Evolutionary conservation across 2,113 vertebrate genomes (phyloP).

Genomic region (Diglossa brunneiventris): DNA sequence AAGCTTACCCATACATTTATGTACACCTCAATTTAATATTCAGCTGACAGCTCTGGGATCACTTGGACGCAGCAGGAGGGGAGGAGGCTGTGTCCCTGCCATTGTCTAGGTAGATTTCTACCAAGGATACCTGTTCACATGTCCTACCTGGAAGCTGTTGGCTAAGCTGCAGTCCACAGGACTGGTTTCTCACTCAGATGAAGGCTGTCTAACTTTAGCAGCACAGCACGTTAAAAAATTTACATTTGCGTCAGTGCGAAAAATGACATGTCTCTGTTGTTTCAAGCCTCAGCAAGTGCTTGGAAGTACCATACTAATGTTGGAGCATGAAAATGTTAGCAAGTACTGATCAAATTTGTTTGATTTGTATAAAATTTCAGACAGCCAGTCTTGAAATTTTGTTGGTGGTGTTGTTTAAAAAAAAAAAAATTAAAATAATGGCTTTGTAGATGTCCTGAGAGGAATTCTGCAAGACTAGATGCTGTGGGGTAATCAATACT

Average conservation of each 20-base stretch:
- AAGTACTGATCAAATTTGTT: background rate
- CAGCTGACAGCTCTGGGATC: background rate
- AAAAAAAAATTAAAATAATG: background rate
- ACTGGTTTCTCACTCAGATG: background rate
- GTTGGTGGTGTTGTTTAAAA: background rate
- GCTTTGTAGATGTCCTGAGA: background rate
- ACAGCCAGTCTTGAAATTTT: background rate
- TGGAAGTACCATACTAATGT: background rate
- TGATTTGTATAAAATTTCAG: no score
- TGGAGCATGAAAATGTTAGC: background rate
- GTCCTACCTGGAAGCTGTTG: background rate
- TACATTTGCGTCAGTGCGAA: background rate
- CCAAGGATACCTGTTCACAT: background rate
- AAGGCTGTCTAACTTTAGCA: slow-evolving; percentile 38
- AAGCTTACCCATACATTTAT: background rate
- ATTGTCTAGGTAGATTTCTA: background rate
- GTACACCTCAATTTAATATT: background rate
- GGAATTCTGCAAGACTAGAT: background rate
- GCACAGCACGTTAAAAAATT: slow-evolving; percentile 28
- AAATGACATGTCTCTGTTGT: slow-evolving; percentile 34
- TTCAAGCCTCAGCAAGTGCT: slow-evolving; percentile 41
- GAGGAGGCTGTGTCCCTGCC: background rate
- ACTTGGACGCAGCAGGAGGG: background rate
- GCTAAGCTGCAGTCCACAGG: slow-evolving; percentile 13
- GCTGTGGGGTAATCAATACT: background rate